A percentile compares a stretch with the other conserved stretches of the same genome.
phyloP scores from a whole-genome alignment of 2,797 vertebrate species.

The Aplochiton taeniatus region DNA sequence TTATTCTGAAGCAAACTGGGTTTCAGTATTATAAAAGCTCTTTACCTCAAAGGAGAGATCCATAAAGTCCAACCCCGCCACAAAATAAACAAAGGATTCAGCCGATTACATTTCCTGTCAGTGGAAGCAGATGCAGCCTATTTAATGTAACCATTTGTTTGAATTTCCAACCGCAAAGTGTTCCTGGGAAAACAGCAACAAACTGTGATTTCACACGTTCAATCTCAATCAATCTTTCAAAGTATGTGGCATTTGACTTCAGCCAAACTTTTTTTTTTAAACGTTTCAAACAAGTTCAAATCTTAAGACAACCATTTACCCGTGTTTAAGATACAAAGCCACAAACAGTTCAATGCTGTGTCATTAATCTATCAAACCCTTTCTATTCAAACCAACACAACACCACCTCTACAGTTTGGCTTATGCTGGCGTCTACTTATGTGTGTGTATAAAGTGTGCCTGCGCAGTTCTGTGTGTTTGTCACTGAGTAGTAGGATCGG shows the following conservation, averaged over 20 bases:
- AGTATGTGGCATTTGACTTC: not conserved
- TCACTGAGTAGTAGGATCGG: slow-evolving; percentile 1
- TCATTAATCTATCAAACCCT: too few relatives aligned
- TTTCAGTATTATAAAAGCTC: not conserved
- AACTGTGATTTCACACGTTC: slow-evolving; percentile 25
- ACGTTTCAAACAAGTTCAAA: too few relatives aligned
- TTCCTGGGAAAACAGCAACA: slow-evolving; percentile 33
- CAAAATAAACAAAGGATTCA: not conserved
- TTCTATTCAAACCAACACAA: too few relatives aligned
- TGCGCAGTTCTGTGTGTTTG: not conserved
- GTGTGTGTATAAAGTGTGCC: not conserved
- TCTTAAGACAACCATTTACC: too few relatives aligned
- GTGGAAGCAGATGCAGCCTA: slow-evolving; percentile 21
- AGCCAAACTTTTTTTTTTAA: not conserved
- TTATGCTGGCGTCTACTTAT: not conserved
- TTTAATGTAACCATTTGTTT: slow-evolving; percentile 44
- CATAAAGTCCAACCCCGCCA: too few relatives aligned
- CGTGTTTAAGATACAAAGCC: too few relatives aligned
- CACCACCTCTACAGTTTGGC: not conserved
- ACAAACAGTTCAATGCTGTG: too few relatives aligned
- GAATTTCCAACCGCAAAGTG: slow-evolving; percentile 16
- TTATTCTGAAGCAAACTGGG: not conserved
- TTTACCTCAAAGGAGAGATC: too few relatives aligned
- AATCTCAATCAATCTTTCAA: not conserved
- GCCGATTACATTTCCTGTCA: slow-evolving; percentile 23